Conservation (phyloP, 2,888 invertebrate genomes). For the Cremastinae sp. region DNA sequence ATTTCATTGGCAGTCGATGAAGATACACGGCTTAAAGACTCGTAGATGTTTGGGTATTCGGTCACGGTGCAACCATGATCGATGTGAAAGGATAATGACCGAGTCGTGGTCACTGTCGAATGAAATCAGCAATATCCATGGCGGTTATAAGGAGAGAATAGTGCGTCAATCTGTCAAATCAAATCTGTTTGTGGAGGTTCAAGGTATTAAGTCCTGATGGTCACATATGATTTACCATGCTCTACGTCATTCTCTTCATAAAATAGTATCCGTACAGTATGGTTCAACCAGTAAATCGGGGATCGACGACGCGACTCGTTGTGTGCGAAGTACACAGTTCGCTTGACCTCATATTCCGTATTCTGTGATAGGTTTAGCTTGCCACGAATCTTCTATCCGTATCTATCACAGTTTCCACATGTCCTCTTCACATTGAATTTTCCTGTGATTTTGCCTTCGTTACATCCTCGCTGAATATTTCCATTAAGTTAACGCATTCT, state of each 20-base stretch:
- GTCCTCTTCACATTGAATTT: constrained; percentile 19
- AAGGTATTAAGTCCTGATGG: constrained; percentile 31
- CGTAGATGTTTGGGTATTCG: neutral
- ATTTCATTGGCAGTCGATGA: too few species aligned
- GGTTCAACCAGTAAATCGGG: constrained; percentile 28
- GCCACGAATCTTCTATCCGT: constrained; percentile 38
- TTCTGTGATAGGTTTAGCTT: constrained; percentile 23
- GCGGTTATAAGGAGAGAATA: neutral
- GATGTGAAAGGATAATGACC: neutral
- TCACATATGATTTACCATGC: constrained; percentile 34
- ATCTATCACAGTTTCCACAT: constrained; percentile 37
- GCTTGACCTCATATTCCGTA: constrained; percentile 22
- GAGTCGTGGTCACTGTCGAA: neutral
- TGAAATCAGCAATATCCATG: constrained; percentile 22
- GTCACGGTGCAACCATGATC: neutral
- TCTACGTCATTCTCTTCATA: constrained; percentile 28
- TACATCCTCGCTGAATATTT: constrained; percentile 6
- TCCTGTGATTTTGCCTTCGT: neutral
- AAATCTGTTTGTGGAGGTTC: constrained; percentile 19
- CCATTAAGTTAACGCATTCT: constrained; percentile 12
- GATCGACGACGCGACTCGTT: constrained; percentile 3
- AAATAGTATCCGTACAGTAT: constrained; percentile 8
- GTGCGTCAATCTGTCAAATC: constrained; percentile 36
- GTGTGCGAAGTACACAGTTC: constrained; percentile 8
- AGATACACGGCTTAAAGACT: too few species aligned